Percentiles rank a stretch among this genome's conserved stretches.
These are phyloP conservation scores for Gorilla gorilla DNA, from an alignment of 2,113 vertebrate species.

Conservation along the genomic window DNA sequence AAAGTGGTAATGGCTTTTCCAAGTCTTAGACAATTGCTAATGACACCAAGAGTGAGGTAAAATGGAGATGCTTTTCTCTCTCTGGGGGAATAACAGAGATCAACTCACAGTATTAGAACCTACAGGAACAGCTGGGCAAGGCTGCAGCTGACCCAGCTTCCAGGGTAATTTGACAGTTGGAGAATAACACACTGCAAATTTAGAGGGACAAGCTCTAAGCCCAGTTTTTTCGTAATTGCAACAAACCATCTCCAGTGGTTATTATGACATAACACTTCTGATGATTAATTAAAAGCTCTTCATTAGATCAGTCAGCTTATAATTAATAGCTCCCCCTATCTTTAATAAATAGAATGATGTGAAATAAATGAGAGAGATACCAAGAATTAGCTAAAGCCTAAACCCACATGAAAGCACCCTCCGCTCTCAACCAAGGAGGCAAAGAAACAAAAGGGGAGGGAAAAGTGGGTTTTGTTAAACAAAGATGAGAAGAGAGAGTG, in stretches of 20 bases:
- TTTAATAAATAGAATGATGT: conserved; percentile 72
- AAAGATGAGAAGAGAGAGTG: background rate
- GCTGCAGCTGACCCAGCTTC: background rate
- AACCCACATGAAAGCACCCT: conserved; percentile 72
- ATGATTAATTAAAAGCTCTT: conserved; percentile 81
- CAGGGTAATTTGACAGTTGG: background rate
- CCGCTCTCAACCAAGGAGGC: conserved; percentile 67
- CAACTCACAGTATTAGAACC: background rate
- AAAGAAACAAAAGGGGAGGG: conserved; percentile 67
- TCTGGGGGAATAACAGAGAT: background rate
- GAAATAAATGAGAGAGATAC: conserved; percentile 73
- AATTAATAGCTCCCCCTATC: conserved; percentile 78
- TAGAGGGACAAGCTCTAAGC: background rate
- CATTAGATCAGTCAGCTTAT: conserved; percentile 72
- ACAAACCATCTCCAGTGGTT: conserved; percentile 18
- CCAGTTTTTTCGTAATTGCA: conserved; percentile 7
- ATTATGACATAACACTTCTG: conserved; percentile 33
- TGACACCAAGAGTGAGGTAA: background rate
- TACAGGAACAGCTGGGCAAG: background rate
- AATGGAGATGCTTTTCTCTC: background rate
- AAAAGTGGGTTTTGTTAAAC: background rate
- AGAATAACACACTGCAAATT: background rate
- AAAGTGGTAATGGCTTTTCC: background rate
- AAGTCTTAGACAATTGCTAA: background rate
- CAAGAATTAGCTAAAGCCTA: conserved; percentile 74